Percentiles rank a stretch among this genome's conserved stretches.
phyloP scores from a whole-genome alignment of 2,888 invertebrate species.

The Lordiphosa andalusiaca region DNA sequence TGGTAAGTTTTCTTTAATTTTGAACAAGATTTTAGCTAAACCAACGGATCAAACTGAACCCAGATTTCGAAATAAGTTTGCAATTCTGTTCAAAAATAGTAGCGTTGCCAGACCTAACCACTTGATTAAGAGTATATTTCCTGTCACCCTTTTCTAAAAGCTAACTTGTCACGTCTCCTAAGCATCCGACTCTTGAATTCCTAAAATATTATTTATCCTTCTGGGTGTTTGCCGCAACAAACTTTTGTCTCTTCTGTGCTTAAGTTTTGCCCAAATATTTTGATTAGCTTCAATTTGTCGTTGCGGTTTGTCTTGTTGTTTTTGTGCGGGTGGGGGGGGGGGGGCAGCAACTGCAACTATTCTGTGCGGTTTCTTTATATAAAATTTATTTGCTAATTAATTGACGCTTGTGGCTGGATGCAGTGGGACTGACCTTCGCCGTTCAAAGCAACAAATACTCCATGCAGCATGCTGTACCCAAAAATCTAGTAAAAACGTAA shows the following conservation, averaged over 20 bases:
- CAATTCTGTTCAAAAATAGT: too few relatives aligned
- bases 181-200: too few relatives aligned
- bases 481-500: slow-evolving; percentile 52
- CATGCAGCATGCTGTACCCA: slow-evolving; percentile 3
- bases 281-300: slow-evolving; percentile 8
- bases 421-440: slow-evolving; percentile 5
- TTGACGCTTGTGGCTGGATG: slow-evolving; percentile 7
- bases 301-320: slow-evolving; percentile 4
- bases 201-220: too few relatives aligned
- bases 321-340: too few relatives aligned
- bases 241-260: neutral
- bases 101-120: too few relatives aligned
- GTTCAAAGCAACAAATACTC: slow-evolving; percentile 27
- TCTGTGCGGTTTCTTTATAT: slow-evolving; percentile 5
- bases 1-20: too few relatives aligned
- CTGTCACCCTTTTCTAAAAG: too few relatives aligned
- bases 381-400: slow-evolving; percentile 35
- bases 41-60: too few relatives aligned
- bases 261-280: slow-evolving; percentile 1
- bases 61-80: too few relatives aligned
- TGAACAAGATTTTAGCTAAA: too few relatives aligned
- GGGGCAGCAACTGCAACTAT: neutral
- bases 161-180: too few relatives aligned
- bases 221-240: neutral
- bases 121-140: too few relatives aligned